Evolutionary conservation across 2,797 vertebrate genomes (phyloP), one percentile per base, ranked within the genome.

Genomic region (Glossophaga mutica): DNA sequence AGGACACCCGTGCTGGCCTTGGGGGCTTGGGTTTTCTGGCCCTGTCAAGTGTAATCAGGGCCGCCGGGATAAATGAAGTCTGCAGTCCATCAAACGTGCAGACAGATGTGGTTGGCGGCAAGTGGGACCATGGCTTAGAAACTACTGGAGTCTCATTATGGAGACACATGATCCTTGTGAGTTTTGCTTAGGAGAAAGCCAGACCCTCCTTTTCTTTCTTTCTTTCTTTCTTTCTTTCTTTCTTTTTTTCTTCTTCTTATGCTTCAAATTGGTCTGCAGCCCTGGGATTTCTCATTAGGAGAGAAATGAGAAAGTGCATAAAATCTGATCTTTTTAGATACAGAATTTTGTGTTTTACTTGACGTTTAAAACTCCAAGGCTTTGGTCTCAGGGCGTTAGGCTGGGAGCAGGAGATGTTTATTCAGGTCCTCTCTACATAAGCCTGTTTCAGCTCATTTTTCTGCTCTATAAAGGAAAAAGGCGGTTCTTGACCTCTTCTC

Each of bases 61-160:
- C 79, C 76, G 83, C 73, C 29, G 29, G 57, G 68, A 94, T 46
- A 89, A 96, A 89, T 76, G 87, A 83, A 87, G 42, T n/a, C 95
- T 97, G 92, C 42, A 96, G 89, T 91, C 78, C 57, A 88, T 97
- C 96, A 94, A 74, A 65, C 4, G 42, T 42, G 50, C 50, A 92
- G 94, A 94, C 88, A 90, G 44, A 95, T 88, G 74, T 21, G 62
- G 90, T 73, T 94, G 95, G 91, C 50, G 77, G 55, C 2, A 29
- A 81, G 79, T 50, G 50, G 57, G 50, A 46, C 78, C 34, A 90
- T 97, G 96, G 77, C 98, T 98, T 96, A 95, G 97, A 97, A 97
- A 98, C 94, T 97, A 97, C 96, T 95, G 91, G 98, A 97, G 98
- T 97, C 97, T 98, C 94, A 94, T 98, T 98, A 98, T 94, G 97